phyloP scores from a whole-genome alignment of 2,797 vertebrate species.

The Psittacula derbiana region DNA sequence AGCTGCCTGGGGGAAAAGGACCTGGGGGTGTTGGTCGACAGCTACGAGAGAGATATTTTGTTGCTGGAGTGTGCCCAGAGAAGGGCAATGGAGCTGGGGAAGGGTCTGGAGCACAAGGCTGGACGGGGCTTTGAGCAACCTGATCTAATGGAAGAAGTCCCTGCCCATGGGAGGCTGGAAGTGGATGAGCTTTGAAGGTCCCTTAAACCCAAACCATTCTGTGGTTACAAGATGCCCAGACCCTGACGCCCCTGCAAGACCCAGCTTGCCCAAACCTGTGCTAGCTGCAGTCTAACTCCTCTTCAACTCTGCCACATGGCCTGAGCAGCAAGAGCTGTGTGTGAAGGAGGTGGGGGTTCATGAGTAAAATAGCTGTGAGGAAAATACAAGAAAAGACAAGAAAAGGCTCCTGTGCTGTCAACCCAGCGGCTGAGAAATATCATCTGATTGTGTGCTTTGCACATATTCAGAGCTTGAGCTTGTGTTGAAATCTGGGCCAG shows the following conservation, averaged over 20 bases:
- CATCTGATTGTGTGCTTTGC: neutral
- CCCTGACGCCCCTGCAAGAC: too few relatives aligned
- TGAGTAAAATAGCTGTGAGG: neutral
- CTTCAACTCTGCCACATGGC: too few relatives aligned
- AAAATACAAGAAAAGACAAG: neutral
- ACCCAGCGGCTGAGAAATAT: neutral
- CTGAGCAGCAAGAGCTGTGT: neutral
- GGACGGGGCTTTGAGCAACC: neutral
- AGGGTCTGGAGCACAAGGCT: neutral
- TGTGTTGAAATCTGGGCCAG: too few relatives aligned
- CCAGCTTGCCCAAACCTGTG: neutral
- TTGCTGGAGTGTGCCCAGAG: neutral
- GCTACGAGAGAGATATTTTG: neutral
- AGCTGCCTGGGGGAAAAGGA: neutral
- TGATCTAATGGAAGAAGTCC: fast-evolving
- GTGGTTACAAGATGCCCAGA: neutral
- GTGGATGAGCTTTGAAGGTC: fast-evolving
- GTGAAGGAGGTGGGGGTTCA: neutral
- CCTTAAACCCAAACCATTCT: neutral
- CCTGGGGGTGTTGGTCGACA: neutral
- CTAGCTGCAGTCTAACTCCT: neutral
- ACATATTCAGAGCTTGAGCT: neutral
- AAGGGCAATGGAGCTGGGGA: neutral
- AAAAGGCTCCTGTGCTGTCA: neutral
- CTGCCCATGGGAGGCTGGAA: neutral